Conservation (phyloP, 2,888 invertebrate species). For the Griposia aprilina region DNA sequence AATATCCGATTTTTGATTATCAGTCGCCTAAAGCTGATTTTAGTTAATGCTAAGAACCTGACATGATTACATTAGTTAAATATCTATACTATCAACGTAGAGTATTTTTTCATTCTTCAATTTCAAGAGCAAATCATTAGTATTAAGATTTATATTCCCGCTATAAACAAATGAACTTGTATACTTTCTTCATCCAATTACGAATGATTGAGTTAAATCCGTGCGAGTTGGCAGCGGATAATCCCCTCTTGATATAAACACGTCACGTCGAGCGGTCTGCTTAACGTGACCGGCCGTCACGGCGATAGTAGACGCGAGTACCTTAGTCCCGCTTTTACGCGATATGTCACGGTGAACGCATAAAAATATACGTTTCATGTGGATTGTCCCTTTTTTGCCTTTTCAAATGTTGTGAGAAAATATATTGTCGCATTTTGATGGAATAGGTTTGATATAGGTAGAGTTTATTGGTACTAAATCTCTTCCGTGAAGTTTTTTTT, state of each 20-base stretch:
- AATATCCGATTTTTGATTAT: too few species aligned
- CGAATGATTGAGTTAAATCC: slow-evolving; percentile 52
- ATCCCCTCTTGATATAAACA: slow-evolving; percentile 52
- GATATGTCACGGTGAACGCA: slow-evolving; percentile 55
- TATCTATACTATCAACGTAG: not conserved
- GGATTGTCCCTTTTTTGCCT: slow-evolving; percentile 37
- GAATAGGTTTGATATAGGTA: slow-evolving; percentile 25
- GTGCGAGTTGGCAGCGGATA: slow-evolving; percentile 48
- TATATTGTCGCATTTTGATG: slow-evolving; percentile 23
- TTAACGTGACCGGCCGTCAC: slow-evolving; percentile 58
- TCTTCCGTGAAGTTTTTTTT: not conserved
- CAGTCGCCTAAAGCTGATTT: not conserved
- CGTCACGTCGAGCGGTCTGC: slow-evolving; percentile 57
- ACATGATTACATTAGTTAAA: not conserved
- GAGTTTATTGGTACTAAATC: slow-evolving; percentile 30
- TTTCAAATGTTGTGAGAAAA: slow-evolving; percentile 32
- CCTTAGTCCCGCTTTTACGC: slow-evolving; percentile 40
- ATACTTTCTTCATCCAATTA: slow-evolving; percentile 52
- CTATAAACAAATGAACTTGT: slow-evolving; percentile 37
- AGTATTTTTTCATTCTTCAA: not conserved
- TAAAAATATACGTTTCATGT: slow-evolving; percentile 49
- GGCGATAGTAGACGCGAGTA: slow-evolving; percentile 7
- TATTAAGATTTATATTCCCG: slow-evolving; percentile 16
- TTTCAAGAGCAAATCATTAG: not conserved
- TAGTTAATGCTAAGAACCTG: not conserved